Conservation (phyloP, 2,113 vertebrate genomes). For the Sceloporus tristichus region DNA sequence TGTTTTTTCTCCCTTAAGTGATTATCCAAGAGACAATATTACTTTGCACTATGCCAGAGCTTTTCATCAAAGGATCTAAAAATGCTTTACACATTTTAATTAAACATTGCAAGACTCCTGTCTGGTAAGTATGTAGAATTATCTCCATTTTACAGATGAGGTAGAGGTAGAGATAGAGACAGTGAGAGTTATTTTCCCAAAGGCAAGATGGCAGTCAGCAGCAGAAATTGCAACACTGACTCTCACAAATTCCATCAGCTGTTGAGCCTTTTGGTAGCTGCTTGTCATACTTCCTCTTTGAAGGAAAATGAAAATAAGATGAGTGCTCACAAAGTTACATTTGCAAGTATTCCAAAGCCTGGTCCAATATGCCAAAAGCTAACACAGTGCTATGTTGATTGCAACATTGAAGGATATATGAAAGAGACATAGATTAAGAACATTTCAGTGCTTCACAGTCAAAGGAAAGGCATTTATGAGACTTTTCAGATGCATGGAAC, state of each 20-base stretch:
- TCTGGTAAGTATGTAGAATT: constrained; percentile 12
- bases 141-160: constrained; percentile 39
- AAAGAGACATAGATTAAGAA: neutral
- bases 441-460: neutral
- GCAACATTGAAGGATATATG: neutral
- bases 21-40: constrained; percentile 32
- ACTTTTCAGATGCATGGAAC: neutral
- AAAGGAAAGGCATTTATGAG: neutral
- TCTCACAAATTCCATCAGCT: neutral
- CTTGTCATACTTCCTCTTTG: neutral
- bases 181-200: constrained; percentile 11
- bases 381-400: neutral
- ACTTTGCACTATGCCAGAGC: constrained; percentile 33
- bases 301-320: neutral
- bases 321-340: no score
- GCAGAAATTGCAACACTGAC: neutral
- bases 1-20: constrained; percentile 47
- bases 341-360: neutral
- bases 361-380: neutral
- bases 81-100: constrained; percentile 34
- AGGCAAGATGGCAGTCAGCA: constrained; percentile 10
- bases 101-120: constrained; percentile 25
- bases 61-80: constrained; percentile 35
- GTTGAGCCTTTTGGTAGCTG: constrained; percentile 7
- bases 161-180: neutral